Evolutionary conservation across 1,140 invertebrate genomes (phyloP).

Genomic region (Drosophila bocki): DNA sequence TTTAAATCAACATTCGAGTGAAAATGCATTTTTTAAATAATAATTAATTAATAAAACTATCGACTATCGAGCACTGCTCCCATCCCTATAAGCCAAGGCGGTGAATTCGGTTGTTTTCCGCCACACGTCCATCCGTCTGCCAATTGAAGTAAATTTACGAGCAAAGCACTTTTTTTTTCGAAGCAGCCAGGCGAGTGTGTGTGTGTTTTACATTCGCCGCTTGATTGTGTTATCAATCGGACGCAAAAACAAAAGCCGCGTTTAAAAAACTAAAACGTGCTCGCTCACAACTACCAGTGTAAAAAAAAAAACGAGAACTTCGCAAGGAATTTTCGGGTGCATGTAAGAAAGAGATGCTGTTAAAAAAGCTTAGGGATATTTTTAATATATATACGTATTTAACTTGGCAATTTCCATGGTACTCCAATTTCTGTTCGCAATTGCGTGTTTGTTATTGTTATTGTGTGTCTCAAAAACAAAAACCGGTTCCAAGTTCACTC

Average conservation of each 20-base stretch:
- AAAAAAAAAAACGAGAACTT: neutral
- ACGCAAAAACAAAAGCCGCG: conserved; percentile 12
- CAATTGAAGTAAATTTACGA: neutral
- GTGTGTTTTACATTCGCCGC: neutral
- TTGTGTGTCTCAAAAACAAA: neutral
- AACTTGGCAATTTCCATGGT: neutral
- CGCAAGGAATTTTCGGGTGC: neutral
- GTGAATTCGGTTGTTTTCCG: conserved; percentile 9
- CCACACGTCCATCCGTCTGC: neutral
- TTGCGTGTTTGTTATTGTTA: conserved; percentile 16
- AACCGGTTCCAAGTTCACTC: conserved; percentile 9
- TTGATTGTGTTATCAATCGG: conserved; percentile 5
- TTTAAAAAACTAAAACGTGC: conserved; percentile 14
- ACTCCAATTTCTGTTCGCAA: neutral
- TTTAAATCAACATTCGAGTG: too few species aligned
- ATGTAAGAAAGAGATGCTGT: neutral
- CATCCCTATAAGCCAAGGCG: neutral
- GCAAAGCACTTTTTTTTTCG: neutral
- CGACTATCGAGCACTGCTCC: too few species aligned
- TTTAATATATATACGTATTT: neutral
- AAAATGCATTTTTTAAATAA: neutral
- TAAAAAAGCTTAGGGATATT: neutral
- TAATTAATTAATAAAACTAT: too few species aligned
- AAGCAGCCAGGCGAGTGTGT: neutral
- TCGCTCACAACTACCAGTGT: conserved; percentile 15